Base-by-base conservation (phyloP, 2,113 vertebrate genomes). In the Thalassarche chlororhynchos region DNA sequence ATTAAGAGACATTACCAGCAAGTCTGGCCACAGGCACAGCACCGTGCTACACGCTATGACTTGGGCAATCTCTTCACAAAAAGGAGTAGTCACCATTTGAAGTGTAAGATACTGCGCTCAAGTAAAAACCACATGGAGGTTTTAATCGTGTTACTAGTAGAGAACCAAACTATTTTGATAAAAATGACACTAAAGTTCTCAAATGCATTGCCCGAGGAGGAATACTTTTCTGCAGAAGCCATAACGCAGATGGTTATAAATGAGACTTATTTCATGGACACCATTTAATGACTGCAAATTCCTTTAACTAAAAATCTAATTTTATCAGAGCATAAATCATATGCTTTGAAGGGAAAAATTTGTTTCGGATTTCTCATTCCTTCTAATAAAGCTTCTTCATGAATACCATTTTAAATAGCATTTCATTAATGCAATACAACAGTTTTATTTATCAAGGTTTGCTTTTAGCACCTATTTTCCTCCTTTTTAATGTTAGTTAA, bases 241-340 rank as follows among this genome's bases (percentile, higher is more conserved):
- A 95, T 95, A 95, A 98, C 98, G 76, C 96, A 97, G 97, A 98
- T 97, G 96, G 96, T 97, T 98, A 98, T 96, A 98, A 98, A 97
- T 96, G 96, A 97, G 96, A 96, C 92, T 96, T 95, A 98, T 92
- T 84, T 54, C 95, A 96, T 49, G 76, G 96, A 93, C 96, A 97
- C 95, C 94, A 81, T 87, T 98, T 98, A 98, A 98, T 95, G 97
- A 96, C 96, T 97, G 54, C 78, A 97, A 95, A 98, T 98, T 97
- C 96, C 96, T 98, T 98, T 98, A 98, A 98, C 98, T 98, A 98
- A 98, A 98, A 96, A 95, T 96, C 96, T 98, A 97, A 98, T 98
- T 98, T 98, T 96, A 98, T 96, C 93, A 92, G 54, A 87, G 93
- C 72, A 97, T 98, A 98, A 97, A 97, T 98, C 97, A 96, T 31